phyloP scores from a whole-genome alignment of 37 sponge, comb jelly and placozoan genomes.

The Theonella swinhoei region DNA sequence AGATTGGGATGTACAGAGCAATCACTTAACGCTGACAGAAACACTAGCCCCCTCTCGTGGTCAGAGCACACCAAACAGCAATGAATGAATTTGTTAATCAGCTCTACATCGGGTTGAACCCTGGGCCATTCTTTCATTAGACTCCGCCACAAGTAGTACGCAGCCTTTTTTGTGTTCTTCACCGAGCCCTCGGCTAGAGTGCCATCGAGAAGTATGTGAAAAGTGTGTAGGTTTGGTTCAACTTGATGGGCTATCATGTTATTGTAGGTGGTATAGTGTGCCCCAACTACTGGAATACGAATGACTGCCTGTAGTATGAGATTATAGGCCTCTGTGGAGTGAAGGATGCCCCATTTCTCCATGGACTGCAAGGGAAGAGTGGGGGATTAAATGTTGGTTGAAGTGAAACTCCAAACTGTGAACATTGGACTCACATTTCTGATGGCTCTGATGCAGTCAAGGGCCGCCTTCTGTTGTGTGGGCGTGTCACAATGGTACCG shows the following conservation, averaged over 20 bases:
- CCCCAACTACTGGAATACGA: not conserved
- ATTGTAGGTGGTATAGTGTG: not conserved
- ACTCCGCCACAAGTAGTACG: slow-evolving; percentile 12
- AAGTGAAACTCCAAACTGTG: too few species aligned
- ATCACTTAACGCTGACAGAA: not conserved
- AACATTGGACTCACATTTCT: slow-evolving; percentile 10
- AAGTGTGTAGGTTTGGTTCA: slow-evolving; percentile 7
- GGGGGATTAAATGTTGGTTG: not conserved
- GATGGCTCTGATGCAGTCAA: slow-evolving; percentile 5
- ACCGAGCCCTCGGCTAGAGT: not conserved
- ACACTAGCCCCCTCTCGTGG: slow-evolving; percentile 19
- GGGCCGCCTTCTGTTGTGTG: not conserved
- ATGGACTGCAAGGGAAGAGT: not conserved
- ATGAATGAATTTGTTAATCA: slow-evolving; percentile 17
- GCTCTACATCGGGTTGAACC: slow-evolving; percentile 11
- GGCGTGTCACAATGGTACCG: not conserved
- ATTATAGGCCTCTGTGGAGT: slow-evolving; percentile 13
- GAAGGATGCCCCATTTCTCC: not conserved
- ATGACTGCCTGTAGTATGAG: slow-evolving; percentile 3
- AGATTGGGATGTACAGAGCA: slow-evolving; percentile 3
- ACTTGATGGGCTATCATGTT: not conserved
- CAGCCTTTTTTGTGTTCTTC: not conserved
- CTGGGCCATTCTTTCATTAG: slow-evolving; percentile 6
- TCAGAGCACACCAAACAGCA: slow-evolving; percentile 3
- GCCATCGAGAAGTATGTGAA: slow-evolving; percentile 2